Base-by-base conservation (phyloP, 2,797 vertebrate genomes). In the Neoniphon sammara region DNA sequence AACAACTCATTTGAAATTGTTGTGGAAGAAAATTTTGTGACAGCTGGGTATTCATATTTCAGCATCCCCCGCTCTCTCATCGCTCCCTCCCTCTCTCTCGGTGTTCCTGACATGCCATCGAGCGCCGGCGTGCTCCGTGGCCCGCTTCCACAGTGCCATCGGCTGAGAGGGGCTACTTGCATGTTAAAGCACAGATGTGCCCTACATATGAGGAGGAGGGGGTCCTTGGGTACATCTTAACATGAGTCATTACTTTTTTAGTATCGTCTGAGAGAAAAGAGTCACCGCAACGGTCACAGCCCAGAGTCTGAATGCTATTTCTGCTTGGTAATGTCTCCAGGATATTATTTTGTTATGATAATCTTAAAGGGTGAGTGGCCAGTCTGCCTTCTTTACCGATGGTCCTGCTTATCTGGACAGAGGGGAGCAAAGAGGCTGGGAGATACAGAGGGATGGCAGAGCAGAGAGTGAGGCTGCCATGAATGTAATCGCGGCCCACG, bases 31-130 rank as follows among this genome's bases (percentile, higher is more conserved):
- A 39, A 73, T 70, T 73, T 23, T 31, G 55, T 76, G 81, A 66
- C 79, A 72, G 76, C 68, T 69, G 66, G 52, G 52, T 79, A 73
- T 85, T 75, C 30, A 27, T 67, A 59, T 66, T 66, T 86, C 18
- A 52, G 61, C 30, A 31, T 11, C 55, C 50, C n/a, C 25, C 5
- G 56, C 8, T 53, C 61, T 20, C 31, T 36, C 71, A 31, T 4
- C 56, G 15, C 60, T 47, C 4, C 4, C 68, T 25, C 67, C 46
- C 20, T 21, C n/a, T 58, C 62, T 57, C 20, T 73, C 70, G 55
- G 49, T 17, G 42, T 47, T 42, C 46, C 25, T 62, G 54, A 71
- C 58, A 27, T 62, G 60, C 57, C 21, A 57, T 3, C 57, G 58
- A 79, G 65, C 12, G 58, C 36, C 75, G 50, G 50, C 68, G 14